Evolutionary conservation across 2,113 vertebrate genomes (phyloP).

Genomic region (Catharus minimus): DNA sequence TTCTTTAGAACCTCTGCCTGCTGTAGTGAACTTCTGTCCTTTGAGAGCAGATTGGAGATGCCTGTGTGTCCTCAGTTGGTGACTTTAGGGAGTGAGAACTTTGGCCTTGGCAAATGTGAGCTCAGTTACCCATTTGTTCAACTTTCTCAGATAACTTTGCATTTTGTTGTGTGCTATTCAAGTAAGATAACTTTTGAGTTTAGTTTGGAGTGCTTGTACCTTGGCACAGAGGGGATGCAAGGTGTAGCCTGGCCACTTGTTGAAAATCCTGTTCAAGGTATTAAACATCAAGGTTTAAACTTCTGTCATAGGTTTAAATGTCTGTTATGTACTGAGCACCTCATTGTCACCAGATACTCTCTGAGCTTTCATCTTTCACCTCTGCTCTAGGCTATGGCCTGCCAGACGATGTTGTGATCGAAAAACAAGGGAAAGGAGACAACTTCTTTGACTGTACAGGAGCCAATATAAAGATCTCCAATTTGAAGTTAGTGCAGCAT

Average conservation of each 20-base stretch:
- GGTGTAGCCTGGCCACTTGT: not conserved
- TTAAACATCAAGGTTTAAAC: not conserved
- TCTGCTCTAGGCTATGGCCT: conserved; percentile 84
- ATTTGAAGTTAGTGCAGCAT: conserved; percentile 90
- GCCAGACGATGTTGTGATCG: conserved; percentile 93
- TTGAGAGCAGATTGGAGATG: not conserved
- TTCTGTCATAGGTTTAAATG: not conserved
- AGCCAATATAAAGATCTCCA: conserved; percentile 81
- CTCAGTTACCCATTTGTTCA: not conserved
- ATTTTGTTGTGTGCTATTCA: not conserved
- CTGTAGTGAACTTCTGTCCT: not conserved
- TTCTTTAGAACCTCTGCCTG: not conserved
- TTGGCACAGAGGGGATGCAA: not conserved
- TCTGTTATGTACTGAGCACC: not conserved
- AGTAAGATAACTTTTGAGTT: not conserved
- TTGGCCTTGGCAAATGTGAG: not conserved
- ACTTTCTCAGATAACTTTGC: not conserved
- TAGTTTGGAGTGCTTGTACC: not conserved
- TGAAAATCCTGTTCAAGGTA: not conserved
- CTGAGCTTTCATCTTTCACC: not conserved
- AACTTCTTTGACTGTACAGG: conserved; percentile 89
- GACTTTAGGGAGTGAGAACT: not conserved
- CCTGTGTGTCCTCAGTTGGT: not conserved
- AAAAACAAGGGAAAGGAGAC: conserved; percentile 88
- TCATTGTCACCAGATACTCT: not conserved